phyloP scores from a whole-genome alignment of 1,140 invertebrate genomes.

The Eufriesea mexicana region DNA sequence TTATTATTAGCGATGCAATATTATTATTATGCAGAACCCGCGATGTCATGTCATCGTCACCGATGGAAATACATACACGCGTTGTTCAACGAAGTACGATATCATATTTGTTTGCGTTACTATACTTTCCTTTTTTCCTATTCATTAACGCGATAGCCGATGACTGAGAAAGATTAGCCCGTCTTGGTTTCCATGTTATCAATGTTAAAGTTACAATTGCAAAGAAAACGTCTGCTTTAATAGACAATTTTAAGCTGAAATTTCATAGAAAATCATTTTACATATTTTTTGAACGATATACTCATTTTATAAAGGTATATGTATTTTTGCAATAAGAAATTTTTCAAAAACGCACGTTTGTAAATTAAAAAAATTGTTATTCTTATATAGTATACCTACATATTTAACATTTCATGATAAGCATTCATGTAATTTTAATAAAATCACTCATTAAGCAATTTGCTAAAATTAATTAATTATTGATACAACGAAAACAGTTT shows the following conservation, averaged over 20 bases:
- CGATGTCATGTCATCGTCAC: slow-evolving; percentile 38
- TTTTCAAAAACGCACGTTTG: not conserved
- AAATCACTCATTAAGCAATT: not conserved
- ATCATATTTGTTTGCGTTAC: slow-evolving; percentile 20
- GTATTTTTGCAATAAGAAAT: no score
- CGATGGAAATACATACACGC: slow-evolving; percentile 52
- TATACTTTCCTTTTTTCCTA: slow-evolving; percentile 11
- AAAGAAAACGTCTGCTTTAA: not conserved
- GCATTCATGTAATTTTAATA: not conserved
- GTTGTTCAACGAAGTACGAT: slow-evolving; percentile 4
- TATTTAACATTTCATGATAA: not conserved
- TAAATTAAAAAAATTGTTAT: not conserved
- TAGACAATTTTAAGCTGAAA: not conserved
- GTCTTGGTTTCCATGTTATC: not conserved
- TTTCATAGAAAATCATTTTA: not conserved
- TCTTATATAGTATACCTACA: not conserved
- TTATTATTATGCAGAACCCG: slow-evolving; percentile 29
- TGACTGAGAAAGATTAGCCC: slow-evolving; percentile 16
- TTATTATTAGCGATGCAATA: not conserved
- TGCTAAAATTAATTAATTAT: not conserved
- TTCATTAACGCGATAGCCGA: slow-evolving; percentile 32
- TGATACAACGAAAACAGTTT: not conserved
- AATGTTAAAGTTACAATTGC: not conserved
- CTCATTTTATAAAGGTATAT: not conserved
- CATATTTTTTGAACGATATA: not conserved